A percentile compares a stretch with the other conserved stretches of the same genome.
phyloP scores from a whole-genome alignment of 2,888 invertebrate genomes.

The Colostygia pectinataria region DNA sequence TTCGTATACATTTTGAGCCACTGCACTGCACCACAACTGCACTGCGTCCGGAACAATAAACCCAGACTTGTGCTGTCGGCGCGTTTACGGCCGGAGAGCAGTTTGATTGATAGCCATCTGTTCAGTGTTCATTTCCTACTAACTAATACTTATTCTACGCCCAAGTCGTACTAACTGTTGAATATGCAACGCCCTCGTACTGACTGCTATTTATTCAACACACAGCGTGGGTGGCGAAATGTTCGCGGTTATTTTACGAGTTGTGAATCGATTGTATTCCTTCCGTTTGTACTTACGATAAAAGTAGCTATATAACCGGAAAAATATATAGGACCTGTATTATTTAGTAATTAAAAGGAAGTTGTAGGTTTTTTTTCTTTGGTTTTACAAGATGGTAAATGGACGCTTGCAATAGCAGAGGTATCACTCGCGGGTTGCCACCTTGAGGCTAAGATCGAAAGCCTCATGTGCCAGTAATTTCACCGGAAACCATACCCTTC shows the following conservation, averaged over 20 bases:
- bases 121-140: conserved; percentile 19
- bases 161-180: background rate
- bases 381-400: too few relatives aligned
- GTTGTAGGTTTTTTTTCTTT: too few relatives aligned
- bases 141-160: background rate
- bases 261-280: background rate
- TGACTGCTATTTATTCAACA: background rate
- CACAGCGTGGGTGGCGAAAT: conserved; percentile 25
- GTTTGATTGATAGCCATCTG: conserved; percentile 42
- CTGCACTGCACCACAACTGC: too few relatives aligned
- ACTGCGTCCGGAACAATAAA: conserved; percentile 34
- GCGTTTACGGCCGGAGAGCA: conserved; percentile 30
- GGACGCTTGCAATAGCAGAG: too few relatives aligned
- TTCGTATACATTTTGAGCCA: background rate
- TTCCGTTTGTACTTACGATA: background rate
- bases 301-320: too few relatives aligned
- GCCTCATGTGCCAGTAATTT: too few relatives aligned
- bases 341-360: too few relatives aligned
- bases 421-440: too few relatives aligned
- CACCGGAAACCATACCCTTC: too few relatives aligned
- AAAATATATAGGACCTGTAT: too few relatives aligned
- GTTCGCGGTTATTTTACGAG: conserved; percentile 17
- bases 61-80: conserved; percentile 26
- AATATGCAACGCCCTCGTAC: background rate
- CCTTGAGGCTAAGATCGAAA: too few relatives aligned